Base-by-base conservation (phyloP, 92 coral and sea anemone genomes). In the Galaxea fascicularis region DNA sequence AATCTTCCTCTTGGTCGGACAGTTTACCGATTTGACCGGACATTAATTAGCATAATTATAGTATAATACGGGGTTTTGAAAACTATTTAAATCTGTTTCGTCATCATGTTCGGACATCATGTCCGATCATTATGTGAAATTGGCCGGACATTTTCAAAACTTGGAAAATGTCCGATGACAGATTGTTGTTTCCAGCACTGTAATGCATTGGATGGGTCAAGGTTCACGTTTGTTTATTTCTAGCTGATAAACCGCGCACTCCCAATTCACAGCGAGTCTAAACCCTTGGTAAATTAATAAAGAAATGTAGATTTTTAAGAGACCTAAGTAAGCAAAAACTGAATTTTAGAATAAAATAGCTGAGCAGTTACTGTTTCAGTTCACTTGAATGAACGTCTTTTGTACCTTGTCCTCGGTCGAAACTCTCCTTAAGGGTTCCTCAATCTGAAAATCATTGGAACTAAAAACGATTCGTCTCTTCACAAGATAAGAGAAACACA, bases 251-350 rank as follows among this genome's bases (percentile, higher is more conserved):
- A 53, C 2, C 21, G 29, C n/a, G 47, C 53, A 6, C 21, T 39
- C 31, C 67, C 24, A 41, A 22, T 77, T 77, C 41, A 16, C 59
- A 22, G 59, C 35, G 30, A 45, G 39, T 72, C 41, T 46, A 51
- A 72, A 51, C 39, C 31, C 35, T 17, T 44, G 22, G 15, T 18
- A 53, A 1, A 12, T 77, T 22, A 0, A 59, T 35, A 18, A n/a
- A n/a, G 29, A 60, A 46, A 77, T 22, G 44, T 77, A 77, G 70
- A 77, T 77, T 59, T 60, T 77, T 77, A n/a, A 75, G 35, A 57
- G 10, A 57, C 14, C 28, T 26, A 27, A 65, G 10, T 29, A 27
- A 8, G 30, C 13, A 26, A 20, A 65, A 27, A 65, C 45, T 65
- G 39, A 16, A 6, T 65, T 27, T 26, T 12, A 65, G 71, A 65